Evolutionary conservation across 2,113 vertebrate genomes (phyloP).

Genomic region (Oryzias javanicus): DNA sequence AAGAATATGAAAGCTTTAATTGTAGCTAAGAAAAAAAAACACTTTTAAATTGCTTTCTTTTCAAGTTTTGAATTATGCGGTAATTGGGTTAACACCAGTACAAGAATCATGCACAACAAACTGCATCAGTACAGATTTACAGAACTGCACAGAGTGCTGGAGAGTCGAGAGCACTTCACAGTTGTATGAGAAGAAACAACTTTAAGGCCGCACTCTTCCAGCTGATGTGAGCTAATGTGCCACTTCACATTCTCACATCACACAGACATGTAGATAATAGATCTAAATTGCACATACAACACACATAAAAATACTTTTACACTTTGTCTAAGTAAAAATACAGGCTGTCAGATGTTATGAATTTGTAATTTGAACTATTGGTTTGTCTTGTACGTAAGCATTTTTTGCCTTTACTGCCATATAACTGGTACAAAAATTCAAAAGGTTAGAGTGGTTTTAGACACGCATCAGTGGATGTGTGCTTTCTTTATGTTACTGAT

Average conservation of each 20-base stretch:
- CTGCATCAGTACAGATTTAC: conserved; percentile 59
- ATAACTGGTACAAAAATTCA: background rate
- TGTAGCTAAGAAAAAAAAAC: conserved; percentile 39
- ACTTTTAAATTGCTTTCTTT: conserved; percentile 70
- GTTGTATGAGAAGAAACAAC: conserved; percentile 80
- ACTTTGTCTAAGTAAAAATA: conserved; percentile 47
- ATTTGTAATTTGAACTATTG: background rate
- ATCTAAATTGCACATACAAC: conserved; percentile 64
- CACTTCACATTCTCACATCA: conserved; percentile 86
- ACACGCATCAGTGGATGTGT: background rate
- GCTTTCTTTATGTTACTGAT: conserved; percentile 1
- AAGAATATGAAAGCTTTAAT: background rate
- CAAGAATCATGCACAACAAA: conserved; percentile 85
- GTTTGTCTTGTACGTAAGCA: background rate
- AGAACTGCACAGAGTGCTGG: conserved; percentile 77
- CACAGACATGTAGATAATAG: conserved; percentile 45
- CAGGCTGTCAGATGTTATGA: conserved; percentile 45
- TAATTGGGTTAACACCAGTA: conserved; percentile 77
- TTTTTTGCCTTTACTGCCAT: no score
- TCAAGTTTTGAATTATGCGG: conserved; percentile 68
- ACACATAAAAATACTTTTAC: conserved; percentile 72
- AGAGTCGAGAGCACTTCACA: conserved; percentile 81
- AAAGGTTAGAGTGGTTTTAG: background rate
- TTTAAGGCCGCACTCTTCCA: conserved; percentile 83
- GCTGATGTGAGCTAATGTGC: conserved; percentile 85